A percentile compares a stretch with the other conserved stretches of the same genome.
Conservation (phyloP, 2,888 invertebrate species). For the Hyles lineata region DNA sequence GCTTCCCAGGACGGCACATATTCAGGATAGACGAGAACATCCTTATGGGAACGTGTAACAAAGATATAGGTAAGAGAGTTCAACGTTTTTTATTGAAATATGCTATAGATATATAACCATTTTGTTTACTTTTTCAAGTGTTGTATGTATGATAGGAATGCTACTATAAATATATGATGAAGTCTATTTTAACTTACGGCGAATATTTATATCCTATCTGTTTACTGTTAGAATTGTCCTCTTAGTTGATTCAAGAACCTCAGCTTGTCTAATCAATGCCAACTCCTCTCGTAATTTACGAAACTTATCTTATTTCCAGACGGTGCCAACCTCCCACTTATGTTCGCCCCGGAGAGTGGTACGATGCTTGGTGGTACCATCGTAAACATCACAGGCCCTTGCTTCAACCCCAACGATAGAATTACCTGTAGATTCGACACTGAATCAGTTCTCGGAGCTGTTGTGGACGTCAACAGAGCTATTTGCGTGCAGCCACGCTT, state of each 20-base stretch:
- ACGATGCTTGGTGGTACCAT: constrained; percentile 99
- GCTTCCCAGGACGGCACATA: constrained; percentile 95
- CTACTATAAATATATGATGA: too few relatives aligned
- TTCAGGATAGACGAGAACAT: constrained; percentile 98
- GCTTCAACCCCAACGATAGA: constrained; percentile 90
- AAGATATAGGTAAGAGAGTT: constrained; percentile 89
- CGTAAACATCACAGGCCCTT: constrained; percentile 98
- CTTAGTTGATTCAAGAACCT: too few relatives aligned
- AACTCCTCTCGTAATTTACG: not conserved
- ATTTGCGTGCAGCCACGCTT: constrained; percentile 95
- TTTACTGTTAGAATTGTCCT: too few relatives aligned
- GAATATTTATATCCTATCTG: too few relatives aligned
- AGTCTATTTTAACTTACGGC: too few relatives aligned
- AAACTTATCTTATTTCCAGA: constrained; percentile 75
- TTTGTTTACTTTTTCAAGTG: too few relatives aligned
- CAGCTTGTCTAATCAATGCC: too few relatives aligned
- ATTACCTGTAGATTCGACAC: constrained; percentile 94
- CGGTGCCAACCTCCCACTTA: constrained; percentile 91
- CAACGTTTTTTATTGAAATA: constrained; percentile 1
- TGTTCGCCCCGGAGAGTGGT: constrained; percentile 97
- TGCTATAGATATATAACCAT: too few relatives aligned
- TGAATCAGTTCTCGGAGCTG: constrained; percentile 90
- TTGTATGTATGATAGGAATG: too few relatives aligned
- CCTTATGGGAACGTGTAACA: constrained; percentile 96
- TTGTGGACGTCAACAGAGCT: constrained; percentile 92